These are phyloP conservation scores for Chionoecetes opilio DNA, from an alignment of 1,140 invertebrate species.

Conservation along the genomic window DNA sequence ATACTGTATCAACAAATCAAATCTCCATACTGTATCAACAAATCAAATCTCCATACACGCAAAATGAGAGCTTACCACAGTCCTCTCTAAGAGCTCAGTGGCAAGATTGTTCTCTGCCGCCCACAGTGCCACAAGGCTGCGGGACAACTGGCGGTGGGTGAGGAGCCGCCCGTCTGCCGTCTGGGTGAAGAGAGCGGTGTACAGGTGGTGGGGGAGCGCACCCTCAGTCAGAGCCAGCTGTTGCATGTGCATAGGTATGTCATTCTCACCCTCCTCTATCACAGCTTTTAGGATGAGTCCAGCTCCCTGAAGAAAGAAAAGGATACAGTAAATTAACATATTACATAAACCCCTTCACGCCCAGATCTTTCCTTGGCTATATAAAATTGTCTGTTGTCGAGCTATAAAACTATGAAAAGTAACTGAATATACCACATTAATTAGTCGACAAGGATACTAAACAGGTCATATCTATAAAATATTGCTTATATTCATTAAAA, in stretches of 20 bases:
- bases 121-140: conserved; percentile 99
- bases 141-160: conserved; percentile 95
- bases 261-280: conserved; percentile 97
- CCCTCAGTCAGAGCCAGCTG: conserved; percentile 97
- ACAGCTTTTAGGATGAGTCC: conserved; percentile 98
- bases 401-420: too few species aligned
- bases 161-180: conserved; percentile 87
- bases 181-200: conserved; percentile 94
- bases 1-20: too few species aligned
- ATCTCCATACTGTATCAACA: too few species aligned
- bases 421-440: too few species aligned
- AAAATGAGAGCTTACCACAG: conserved; percentile 88
- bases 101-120: conserved; percentile 96
- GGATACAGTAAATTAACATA: too few species aligned
- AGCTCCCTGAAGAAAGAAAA: conserved; percentile 87
- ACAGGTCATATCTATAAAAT: too few species aligned
- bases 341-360: too few species aligned
- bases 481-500: too few species aligned
- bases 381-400: too few species aligned
- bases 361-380: too few species aligned
- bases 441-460: too few species aligned
- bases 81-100: conserved; percentile 93
- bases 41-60: not conserved
- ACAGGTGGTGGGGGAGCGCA: conserved; percentile 96
- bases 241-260: conserved; percentile 97